Conservation (phyloP, 1,140 invertebrate genomes). For the Leucophenga varia region DNA sequence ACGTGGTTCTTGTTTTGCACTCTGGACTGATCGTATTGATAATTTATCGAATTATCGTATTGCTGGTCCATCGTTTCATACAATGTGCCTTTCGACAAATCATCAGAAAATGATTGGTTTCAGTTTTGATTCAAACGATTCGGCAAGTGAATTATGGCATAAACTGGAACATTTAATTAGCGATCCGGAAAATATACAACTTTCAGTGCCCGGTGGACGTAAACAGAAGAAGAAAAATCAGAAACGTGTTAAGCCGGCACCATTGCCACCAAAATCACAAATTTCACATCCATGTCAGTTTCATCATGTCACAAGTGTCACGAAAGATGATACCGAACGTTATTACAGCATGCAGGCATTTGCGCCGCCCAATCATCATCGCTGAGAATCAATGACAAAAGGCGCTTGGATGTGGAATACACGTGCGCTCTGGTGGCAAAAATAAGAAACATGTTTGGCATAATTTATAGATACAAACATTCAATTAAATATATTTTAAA, state of each 20-base stretch:
- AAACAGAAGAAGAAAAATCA: slow-evolving; percentile 63
- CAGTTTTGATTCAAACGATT: slow-evolving; percentile 75
- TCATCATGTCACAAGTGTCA: slow-evolving; percentile 81
- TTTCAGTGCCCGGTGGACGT: slow-evolving; percentile 68
- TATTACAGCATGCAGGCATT: slow-evolving; percentile 70
- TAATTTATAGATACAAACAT: no score
- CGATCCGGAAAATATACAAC: slow-evolving; percentile 78
- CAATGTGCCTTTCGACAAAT: slow-evolving; percentile 71
- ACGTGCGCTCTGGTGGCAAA: slow-evolving; percentile 49
- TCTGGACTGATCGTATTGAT: slow-evolving; percentile 85
- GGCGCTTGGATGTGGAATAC: slow-evolving; percentile 48
- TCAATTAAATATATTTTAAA: no score
- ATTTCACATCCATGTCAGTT: slow-evolving; percentile 87
- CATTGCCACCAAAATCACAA: slow-evolving; percentile 74
- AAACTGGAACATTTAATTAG: slow-evolving; percentile 72
- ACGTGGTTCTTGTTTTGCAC: slow-evolving; percentile 78
- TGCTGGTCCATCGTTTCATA: slow-evolving; percentile 73
- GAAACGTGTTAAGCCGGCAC: slow-evolving; percentile 58
- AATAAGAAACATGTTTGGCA: no score
- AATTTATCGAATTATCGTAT: slow-evolving; percentile 68
- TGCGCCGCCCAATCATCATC: slow-evolving; percentile 50
- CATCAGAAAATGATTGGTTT: slow-evolving; percentile 64
- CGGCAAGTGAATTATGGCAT: slow-evolving; percentile 70
- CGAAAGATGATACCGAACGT: slow-evolving; percentile 66
- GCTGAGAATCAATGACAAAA: slow-evolving; percentile 52